These are phyloP conservation scores for Pandemis heparana DNA, from an alignment of 2,888 invertebrate genomes.

Conservation along the genomic window DNA sequence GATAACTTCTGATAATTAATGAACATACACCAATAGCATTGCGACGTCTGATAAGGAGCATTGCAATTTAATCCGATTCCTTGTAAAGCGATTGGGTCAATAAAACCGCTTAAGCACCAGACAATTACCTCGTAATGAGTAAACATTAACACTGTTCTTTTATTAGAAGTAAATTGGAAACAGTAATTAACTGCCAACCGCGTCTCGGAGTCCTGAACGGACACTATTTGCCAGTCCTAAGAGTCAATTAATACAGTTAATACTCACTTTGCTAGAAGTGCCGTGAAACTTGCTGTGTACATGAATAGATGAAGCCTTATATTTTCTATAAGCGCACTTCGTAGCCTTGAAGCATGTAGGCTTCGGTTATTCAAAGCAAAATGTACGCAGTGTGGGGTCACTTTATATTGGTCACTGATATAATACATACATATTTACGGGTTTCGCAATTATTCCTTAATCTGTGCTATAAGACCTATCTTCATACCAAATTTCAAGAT, in stretches of 20 bases:
- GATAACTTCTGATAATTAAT: neutral
- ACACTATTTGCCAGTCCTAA: neutral
- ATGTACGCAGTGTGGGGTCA: too few relatives aligned
- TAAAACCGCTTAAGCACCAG: neutral
- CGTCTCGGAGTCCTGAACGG: neutral
- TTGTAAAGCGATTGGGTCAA: neutral
- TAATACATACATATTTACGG: too few relatives aligned
- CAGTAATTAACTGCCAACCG: neutral
- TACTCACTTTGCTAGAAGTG: neutral
- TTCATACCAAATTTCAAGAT: too few relatives aligned
- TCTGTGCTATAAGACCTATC: too few relatives aligned
- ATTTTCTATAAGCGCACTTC: too few relatives aligned
- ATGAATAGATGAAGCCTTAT: neutral
- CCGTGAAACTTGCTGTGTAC: neutral
- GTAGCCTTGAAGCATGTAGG: neutral
- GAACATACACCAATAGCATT: neutral
- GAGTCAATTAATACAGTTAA: slow-evolving; percentile 6
- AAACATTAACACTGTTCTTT: neutral
- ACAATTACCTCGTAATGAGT: slow-evolving; percentile 5
- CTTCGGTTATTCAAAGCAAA: too few relatives aligned
- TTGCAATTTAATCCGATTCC: neutral
- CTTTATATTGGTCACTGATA: too few relatives aligned
- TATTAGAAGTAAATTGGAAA: neutral
- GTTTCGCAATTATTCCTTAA: too few relatives aligned
- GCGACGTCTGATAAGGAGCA: neutral